phyloP scores from a whole-genome alignment of 2,797 vertebrate species.

The Champsocephalus gunnari region DNA sequence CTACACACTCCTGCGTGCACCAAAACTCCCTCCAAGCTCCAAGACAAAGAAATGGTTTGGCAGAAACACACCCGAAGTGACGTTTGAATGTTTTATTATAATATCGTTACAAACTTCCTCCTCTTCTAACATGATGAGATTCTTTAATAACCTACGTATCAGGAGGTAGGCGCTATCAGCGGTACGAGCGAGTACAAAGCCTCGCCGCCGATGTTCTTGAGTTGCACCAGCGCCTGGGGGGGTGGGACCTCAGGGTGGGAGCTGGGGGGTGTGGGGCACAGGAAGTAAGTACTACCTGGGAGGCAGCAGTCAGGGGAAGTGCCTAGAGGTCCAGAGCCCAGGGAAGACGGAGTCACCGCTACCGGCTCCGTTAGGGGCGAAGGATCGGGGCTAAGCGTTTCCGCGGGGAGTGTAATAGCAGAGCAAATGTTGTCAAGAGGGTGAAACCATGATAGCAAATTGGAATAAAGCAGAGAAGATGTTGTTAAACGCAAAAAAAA shows the following conservation, averaged over 20 bases:
- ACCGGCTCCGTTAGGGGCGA: slow-evolving; percentile 63
- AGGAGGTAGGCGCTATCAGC: slow-evolving; percentile 51
- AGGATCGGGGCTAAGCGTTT: slow-evolving; percentile 70
- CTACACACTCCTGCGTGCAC: slow-evolving; percentile 40
- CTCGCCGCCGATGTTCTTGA: slow-evolving; percentile 55
- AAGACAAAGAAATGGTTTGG: slow-evolving; percentile 50
- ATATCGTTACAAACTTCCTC: slow-evolving; percentile 3
- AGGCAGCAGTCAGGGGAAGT: slow-evolving; percentile 82
- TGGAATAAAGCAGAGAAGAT: slow-evolving; percentile 17
- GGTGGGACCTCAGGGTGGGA: slow-evolving; percentile 69
- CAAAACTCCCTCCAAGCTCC: slow-evolving; percentile 56
- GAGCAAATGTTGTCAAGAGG: slow-evolving; percentile 47
- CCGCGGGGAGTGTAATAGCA: slow-evolving; percentile 62
- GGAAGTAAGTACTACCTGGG: slow-evolving; percentile 74
- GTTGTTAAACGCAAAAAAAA: slow-evolving; percentile 11
- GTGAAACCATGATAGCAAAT: slow-evolving; percentile 37
- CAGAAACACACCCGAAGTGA: slow-evolving; percentile 20
- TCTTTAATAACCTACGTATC: slow-evolving; percentile 34
- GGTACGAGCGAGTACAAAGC: slow-evolving; percentile 53
- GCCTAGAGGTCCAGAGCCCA: slow-evolving; percentile 83
- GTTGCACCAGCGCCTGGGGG: slow-evolving; percentile 74
- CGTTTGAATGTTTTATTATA: slow-evolving; percentile 3
- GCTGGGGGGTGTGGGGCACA: slow-evolving; percentile 72
- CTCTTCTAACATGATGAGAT: background rate
- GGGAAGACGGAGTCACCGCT: slow-evolving; percentile 74